phyloP scores from a whole-genome alignment of 2,797 vertebrate genomes.

The Clarias pachynema region DNA sequence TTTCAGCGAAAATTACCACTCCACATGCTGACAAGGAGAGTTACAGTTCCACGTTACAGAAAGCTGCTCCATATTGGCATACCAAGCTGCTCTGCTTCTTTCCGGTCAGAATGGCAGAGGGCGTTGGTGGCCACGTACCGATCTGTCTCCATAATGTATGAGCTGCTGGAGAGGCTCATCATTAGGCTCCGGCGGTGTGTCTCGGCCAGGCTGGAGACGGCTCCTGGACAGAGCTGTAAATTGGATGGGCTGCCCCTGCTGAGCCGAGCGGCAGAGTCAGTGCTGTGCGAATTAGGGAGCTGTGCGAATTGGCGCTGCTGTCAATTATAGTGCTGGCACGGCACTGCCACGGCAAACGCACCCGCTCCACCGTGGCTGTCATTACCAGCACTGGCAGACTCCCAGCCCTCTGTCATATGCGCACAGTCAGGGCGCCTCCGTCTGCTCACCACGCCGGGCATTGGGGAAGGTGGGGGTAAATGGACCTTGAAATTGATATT shows the following conservation, averaged over 20 bases:
- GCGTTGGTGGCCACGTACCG: conserved; percentile 51
- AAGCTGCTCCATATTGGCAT: conserved; percentile 35
- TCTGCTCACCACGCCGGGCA: conserved; percentile 57
- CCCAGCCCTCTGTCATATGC: conserved; percentile 58
- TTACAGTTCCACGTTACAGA: conserved; percentile 41
- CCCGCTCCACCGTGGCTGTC: conserved; percentile 55
- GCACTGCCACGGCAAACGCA: conserved; percentile 50
- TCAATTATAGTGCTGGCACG: conserved; percentile 58
- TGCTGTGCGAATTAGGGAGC: conserved; percentile 56
- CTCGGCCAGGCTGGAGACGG: conserved; percentile 57
- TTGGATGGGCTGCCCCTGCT: conserved; percentile 62
- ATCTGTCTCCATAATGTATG: conserved; percentile 61
- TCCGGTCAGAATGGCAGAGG: conserved; percentile 50
- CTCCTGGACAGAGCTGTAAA: conserved; percentile 62
- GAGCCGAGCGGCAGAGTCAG: conserved; percentile 55
- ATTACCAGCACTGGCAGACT: conserved; percentile 60
- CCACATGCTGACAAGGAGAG: conserved; percentile 40
- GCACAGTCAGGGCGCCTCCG: conserved; percentile 60
- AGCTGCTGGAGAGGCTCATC: conserved; percentile 59
- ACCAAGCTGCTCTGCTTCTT: conserved; percentile 53
- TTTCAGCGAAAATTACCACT: conserved; percentile 19
- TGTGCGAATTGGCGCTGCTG: conserved; percentile 50
- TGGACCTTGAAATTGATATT: conserved; percentile 65
- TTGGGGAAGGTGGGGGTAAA: conserved; percentile 59
- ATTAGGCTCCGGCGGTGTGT: conserved; percentile 54